Evolutionary conservation across 2,113 vertebrate genomes (phyloP), one percentile per base, ranked within the genome.

Genomic region (Osmerus mordax): DNA sequence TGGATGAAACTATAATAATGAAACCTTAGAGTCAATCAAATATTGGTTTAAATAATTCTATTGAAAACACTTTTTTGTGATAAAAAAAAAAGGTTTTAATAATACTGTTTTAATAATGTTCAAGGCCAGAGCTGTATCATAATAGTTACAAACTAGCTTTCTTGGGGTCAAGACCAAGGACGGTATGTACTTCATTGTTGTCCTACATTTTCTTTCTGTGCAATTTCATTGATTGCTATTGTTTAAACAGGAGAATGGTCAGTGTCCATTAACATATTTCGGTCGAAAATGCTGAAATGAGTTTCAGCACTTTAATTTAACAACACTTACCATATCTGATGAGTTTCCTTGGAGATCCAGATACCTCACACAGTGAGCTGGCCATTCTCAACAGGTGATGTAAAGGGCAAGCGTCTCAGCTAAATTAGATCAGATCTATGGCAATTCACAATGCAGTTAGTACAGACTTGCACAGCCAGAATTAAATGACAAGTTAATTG

Each of bases 331-430:
- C 96, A 74, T 87, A 86, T 84, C 90, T 93, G 74, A 86, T 82
- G 87, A 95, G 90, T 90, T 91, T 91, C 78, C 51, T 90, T 59
- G 72, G 88, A 77, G 91, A 72, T 77, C 82, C 80, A 86, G 85
- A 51, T 77, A 75, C 83, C 69, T 91, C 90, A 85, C 90, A 89
- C 81, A 91, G 83, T 82, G 90, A 89, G 87, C 0, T 81, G 85
- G 95, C 93, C 96, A 98, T 99, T 93, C 93, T 95, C 94, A 93
- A 93, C 79, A 90, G 93, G 81, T 87, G 93, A 88, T 88, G 91
- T 92, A 94, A 95, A 96, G 89, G 91, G 89, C 87, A 87, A 93
- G 89, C 84, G 83, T 92, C 90, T 92, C 86, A 94, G 91, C 91
- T 94, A 96, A 87, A 92, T 94, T 95, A 97, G 9, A 47, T 47